Evolutionary conservation across 2,888 invertebrate species (phyloP).

Genomic region (Ochropleura leucogaster): DNA sequence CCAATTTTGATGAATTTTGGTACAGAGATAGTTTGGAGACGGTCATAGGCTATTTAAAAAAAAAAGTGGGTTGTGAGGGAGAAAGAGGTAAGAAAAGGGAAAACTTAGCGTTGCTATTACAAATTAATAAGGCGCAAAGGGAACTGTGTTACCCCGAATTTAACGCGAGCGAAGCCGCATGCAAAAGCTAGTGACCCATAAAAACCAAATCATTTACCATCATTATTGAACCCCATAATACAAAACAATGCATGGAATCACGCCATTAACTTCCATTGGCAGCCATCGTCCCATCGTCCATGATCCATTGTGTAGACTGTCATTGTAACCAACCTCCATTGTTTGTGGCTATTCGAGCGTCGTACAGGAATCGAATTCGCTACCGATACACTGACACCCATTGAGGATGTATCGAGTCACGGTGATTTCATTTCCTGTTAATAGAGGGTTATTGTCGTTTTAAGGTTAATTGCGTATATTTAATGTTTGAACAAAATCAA

Average conservation of each 20-base stretch:
- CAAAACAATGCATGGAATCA: conserved; percentile 54
- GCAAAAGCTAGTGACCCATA: conserved; percentile 2
- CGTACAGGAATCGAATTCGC: conserved; percentile 66
- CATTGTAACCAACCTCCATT: conserved; percentile 61
- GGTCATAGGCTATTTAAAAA: no score
- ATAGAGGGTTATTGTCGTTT: conserved; percentile 25
- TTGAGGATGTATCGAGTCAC: conserved; percentile 66
- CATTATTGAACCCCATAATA: conserved; percentile 13
- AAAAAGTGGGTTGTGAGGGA: no score
- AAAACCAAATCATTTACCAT: conserved; percentile 3
- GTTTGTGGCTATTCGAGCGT: conserved; percentile 63
- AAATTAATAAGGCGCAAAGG: no score
- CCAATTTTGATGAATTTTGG: no score
- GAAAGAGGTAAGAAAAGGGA: no score
- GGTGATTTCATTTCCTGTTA: conserved; percentile 55
- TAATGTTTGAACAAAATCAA: no score
- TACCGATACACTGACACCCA: conserved; percentile 56
- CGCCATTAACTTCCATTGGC: conserved; percentile 33
- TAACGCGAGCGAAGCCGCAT: no score
- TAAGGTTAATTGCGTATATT: neutral
- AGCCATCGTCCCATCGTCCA: conserved; percentile 38
- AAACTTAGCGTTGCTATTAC: no score
- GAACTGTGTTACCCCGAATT: no score
- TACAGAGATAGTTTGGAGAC: no score
- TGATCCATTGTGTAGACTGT: conserved; percentile 56